Conservation (phyloP, 2,113 vertebrate genomes). For the Hippolais icterina region DNA sequence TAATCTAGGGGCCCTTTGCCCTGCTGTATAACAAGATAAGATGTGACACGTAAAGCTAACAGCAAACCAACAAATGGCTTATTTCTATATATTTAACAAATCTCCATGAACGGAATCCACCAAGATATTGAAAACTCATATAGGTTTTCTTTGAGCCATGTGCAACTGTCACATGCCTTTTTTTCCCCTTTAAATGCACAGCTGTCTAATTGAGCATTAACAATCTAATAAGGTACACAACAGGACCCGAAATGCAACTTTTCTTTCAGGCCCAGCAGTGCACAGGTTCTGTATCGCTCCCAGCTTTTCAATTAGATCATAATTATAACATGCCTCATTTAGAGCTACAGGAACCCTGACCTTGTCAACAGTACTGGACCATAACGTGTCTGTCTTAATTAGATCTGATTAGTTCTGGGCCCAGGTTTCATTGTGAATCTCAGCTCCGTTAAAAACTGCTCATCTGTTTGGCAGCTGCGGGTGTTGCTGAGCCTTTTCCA, state of each 20-base stretch:
- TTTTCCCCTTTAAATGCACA: background rate
- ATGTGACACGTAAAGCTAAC: background rate
- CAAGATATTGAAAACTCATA: background rate
- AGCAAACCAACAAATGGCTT: background rate
- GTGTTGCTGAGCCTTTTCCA: slow-evolving; percentile 27
- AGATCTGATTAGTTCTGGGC: slow-evolving; percentile 79
- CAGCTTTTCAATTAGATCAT: slow-evolving; percentile 83
- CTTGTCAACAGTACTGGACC: slow-evolving; percentile 69
- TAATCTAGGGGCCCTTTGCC: background rate
- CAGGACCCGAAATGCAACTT: slow-evolving; percentile 52
- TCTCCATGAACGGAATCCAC: background rate
- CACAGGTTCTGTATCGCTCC: slow-evolving; percentile 71
- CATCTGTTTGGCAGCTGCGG: slow-evolving; percentile 74
- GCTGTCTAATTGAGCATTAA: slow-evolving; percentile 71
- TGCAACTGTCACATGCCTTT: background rate
- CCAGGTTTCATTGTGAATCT: slow-evolving; percentile 65
- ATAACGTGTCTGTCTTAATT: slow-evolving; percentile 82
- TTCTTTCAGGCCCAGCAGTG: slow-evolving; percentile 44
- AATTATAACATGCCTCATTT: slow-evolving; percentile 82
- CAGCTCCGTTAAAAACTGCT: slow-evolving; percentile 44
- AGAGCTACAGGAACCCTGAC: slow-evolving; percentile 71
- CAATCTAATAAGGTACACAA: slow-evolving; percentile 63
- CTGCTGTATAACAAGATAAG: background rate
- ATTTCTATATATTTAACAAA: background rate
- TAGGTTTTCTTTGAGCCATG: background rate